Conservation (phyloP, 2,113 vertebrate genomes). For the Erythrocercus mccallii region DNA sequence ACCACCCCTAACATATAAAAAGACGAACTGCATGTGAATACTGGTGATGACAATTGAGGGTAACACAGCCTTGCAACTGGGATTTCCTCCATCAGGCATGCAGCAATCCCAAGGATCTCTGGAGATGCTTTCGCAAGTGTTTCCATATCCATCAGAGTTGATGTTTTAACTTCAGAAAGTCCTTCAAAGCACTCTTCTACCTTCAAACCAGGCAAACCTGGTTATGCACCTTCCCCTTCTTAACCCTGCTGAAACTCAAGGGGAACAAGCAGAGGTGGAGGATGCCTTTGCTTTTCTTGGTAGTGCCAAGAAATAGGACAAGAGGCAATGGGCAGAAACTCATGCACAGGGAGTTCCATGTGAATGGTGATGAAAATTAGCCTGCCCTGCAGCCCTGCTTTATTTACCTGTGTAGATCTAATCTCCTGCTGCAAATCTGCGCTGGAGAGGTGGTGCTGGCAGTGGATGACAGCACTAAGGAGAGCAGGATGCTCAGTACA, state of each 20-base stretch:
- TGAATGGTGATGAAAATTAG: neutral
- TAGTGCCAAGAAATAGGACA: neutral
- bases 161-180: neutral
- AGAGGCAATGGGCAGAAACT: neutral
- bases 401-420: neutral
- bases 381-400: neutral
- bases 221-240: neutral
- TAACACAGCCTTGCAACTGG: neutral
- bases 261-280: neutral
- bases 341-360: neutral
- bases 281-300: rapidly evolving
- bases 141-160: neutral
- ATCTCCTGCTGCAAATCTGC: neutral
- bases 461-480: neutral
- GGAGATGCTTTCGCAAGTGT: neutral
- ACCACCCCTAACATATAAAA: neutral
- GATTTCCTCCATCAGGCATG: neutral
- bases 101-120: neutral
- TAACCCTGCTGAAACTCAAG: neutral
- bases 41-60: neutral
- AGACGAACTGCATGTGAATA: neutral
- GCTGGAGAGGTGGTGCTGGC: neutral
- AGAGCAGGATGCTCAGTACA: neutral
- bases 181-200: neutral
- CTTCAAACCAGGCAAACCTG: neutral